Evolutionary conservation across 23 tunicate genomes (phyloP), one percentile per base, ranked within the genome.

Genomic region (Halocynthia aurantium): DNA sequence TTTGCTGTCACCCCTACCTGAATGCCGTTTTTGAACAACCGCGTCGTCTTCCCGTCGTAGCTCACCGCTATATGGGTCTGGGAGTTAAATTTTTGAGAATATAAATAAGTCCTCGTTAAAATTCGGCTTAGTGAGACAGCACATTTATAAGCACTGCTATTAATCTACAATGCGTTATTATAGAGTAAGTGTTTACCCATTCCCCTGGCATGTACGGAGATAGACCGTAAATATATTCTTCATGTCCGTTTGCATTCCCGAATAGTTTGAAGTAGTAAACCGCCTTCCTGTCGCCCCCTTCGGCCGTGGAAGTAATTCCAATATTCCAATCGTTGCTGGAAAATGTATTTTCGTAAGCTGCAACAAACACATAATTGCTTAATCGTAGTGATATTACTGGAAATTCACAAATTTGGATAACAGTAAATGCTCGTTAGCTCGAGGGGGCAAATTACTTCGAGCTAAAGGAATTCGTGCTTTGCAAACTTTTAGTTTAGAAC

Each of bases 121-220:
- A n/a, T n/a, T n/a, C n/a, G n/a, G n/a, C n/a, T n/a, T n/a, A n/a
- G n/a, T n/a, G n/a, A n/a, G n/a, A n/a, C n/a, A n/a, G n/a, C n/a
- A n/a, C n/a, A n/a, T n/a, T n/a, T n/a, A n/a, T n/a, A n/a, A n/a
- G n/a, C n/a, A n/a, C n/a, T n/a, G n/a, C n/a, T n/a, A n/a, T n/a
- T n/a, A n/a, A n/a, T n/a, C n/a, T n/a, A n/a, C n/a, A n/a, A n/a
- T n/a, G n/a, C n/a, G n/a, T n/a, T n/a, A n/a, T n/a, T n/a, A n/a
- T n/a, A n/a, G n/a, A n/a, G n/a, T n/a, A n/a, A n/a, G n/a, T n/a
- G 22, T 49, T 65, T 65, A 65, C 70, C 70, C 70, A 65, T 15
- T 65, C 70, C 31, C 31, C 70, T 8, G 70, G 70, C 17, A 20
- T 65, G 17, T 65, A 65, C 10, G 70, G 10, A 65, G 22, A 65